Conservation (phyloP, 2,113 vertebrate genomes). For the Cryptomyrus ogoouensis region DNA sequence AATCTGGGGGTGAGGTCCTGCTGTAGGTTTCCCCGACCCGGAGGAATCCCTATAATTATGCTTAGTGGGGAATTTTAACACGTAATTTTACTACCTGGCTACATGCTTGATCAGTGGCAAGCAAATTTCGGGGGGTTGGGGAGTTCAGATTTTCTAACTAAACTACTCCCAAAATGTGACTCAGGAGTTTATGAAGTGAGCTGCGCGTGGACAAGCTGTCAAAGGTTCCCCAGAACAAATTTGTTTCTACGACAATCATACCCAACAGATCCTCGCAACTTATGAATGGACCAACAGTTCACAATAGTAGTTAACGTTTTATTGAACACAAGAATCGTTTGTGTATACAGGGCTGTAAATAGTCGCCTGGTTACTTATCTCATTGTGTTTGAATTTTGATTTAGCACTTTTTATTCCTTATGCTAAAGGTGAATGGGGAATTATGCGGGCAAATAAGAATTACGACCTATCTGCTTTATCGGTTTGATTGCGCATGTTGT, state of each 20-base stretch:
- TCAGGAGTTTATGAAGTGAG: background rate
- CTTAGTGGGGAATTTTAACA: background rate
- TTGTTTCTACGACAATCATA: background rate
- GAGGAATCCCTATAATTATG: background rate
- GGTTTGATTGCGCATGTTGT: background rate
- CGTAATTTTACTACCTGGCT: background rate
- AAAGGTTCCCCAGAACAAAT: background rate
- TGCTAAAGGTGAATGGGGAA: background rate
- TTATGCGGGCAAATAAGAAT: background rate
- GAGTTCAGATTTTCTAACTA: background rate
- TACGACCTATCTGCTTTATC: background rate
- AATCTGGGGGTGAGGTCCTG: background rate
- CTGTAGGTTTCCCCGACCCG: background rate
- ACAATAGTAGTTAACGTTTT: background rate
- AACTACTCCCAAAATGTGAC: background rate
- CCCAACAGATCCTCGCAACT: background rate
- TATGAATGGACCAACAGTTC: background rate
- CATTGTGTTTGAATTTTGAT: background rate
- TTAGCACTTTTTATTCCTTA: background rate
- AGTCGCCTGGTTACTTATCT: background rate
- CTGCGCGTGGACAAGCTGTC: background rate
- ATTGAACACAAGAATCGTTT: background rate
- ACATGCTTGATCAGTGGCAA: background rate
- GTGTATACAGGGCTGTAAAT: background rate
- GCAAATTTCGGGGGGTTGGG: background rate